Evolutionary conservation across 1,140 invertebrate species (phyloP).

Genomic region (Bombus waltoni): DNA sequence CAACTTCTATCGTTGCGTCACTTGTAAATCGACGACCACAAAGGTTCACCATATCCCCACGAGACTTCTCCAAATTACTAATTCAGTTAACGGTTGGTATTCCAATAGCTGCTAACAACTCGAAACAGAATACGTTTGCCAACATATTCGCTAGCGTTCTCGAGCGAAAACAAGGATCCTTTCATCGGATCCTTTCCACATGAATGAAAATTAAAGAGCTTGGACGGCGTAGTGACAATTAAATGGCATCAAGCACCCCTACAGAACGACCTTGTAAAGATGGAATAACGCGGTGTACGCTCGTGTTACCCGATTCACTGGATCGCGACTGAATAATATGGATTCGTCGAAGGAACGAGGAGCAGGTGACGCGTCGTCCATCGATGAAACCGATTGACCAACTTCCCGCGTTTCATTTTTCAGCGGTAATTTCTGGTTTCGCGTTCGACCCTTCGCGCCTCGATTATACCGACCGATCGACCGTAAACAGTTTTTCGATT

Average conservation of each 20-base stretch:
- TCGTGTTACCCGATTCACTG: not conserved
- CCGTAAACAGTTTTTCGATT: constrained; percentile 60
- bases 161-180: too few relatives aligned
- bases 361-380: not conserved
- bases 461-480: constrained; percentile 61
- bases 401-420: constrained; percentile 56
- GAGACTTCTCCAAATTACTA: not conserved
- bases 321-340: constrained; percentile 16
- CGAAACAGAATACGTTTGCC: not conserved
- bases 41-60: too few relatives aligned
- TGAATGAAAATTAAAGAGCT: not conserved
- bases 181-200: not conserved
- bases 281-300: not conserved
- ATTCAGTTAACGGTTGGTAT: not conserved
- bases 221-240: not conserved
- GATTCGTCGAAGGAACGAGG: not conserved
- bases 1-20: not conserved
- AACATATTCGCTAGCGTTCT: too few relatives aligned
- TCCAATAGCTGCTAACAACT: not conserved
- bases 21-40: not conserved
- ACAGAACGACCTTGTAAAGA: not conserved
- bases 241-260: not conserved
- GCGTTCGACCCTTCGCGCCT: constrained; percentile 34
- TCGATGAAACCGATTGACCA: constrained; percentile 29
- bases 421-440: constrained; percentile 11